Percentiles rank a stretch among this genome's conserved stretches.
phyloP scores from a whole-genome alignment of 2,888 invertebrate genomes.

The Sarcophaga variegata region DNA sequence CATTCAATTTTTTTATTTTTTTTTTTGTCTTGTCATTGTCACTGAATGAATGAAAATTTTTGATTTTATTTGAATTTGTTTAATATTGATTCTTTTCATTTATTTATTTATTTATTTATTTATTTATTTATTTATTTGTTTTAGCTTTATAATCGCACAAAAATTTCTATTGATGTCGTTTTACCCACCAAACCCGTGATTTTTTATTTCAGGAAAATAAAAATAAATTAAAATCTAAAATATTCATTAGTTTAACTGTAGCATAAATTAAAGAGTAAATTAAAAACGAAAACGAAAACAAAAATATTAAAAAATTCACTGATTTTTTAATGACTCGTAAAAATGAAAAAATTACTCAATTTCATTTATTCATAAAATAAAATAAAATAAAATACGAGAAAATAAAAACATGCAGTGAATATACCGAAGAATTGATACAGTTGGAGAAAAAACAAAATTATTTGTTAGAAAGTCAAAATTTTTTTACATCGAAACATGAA shows the following conservation, averaged over 20 bases:
- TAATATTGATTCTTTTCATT: conserved; percentile 24
- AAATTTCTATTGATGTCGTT: conserved; percentile 18
- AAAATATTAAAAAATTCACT: too few relatives aligned
- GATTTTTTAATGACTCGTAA: too few relatives aligned
- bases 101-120: background rate
- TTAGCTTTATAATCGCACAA: conserved; percentile 1
- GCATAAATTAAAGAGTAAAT: conserved; percentile 11
- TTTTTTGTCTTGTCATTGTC: conserved; percentile 26
- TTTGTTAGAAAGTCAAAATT: too few relatives aligned
- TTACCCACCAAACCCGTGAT: conserved; percentile 23
- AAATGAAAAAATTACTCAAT: too few relatives aligned
- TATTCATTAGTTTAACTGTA: conserved; percentile 14
- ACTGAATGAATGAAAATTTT: conserved; percentile 20
- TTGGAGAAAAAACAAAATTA: too few relatives aligned
- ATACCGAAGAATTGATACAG: too few relatives aligned
- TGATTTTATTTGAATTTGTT: conserved; percentile 7
- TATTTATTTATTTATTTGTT: background rate
- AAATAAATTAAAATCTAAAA: conserved; percentile 11
- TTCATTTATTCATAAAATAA: too few relatives aligned
- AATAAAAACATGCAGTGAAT: too few relatives aligned
- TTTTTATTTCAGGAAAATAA: background rate
- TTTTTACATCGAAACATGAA: too few relatives aligned
- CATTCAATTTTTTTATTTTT: conserved; percentile 36
- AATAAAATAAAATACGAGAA: too few relatives aligned
- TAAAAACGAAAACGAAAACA: too few relatives aligned